Evolutionary conservation across 2,797 vertebrate species (phyloP).

Genomic region (Percopsis omiscomaycus): DNA sequence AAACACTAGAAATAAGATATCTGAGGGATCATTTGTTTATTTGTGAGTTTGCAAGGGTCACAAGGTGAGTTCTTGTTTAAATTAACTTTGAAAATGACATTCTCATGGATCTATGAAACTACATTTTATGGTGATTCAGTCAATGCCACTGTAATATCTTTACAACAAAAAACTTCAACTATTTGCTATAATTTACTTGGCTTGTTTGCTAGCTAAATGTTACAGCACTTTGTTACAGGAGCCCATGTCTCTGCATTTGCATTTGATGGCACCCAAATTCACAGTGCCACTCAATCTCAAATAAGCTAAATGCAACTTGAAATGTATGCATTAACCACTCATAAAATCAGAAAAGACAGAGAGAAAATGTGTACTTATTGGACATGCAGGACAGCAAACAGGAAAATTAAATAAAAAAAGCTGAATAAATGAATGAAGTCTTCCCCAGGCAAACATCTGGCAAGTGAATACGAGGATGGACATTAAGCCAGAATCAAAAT

Average conservation of each 20-base stretch:
- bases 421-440: constrained; percentile 47
- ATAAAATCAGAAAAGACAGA: neutral
- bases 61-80: constrained; percentile 45
- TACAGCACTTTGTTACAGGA: too few species aligned
- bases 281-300: too few species aligned
- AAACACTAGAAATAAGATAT: constrained; percentile 58
- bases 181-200: too few species aligned
- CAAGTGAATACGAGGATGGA: constrained; percentile 52
- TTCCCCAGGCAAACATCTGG: constrained; percentile 60
- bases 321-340: constrained; percentile 1
- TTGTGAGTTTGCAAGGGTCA: constrained; percentile 44
- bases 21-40: constrained; percentile 56
- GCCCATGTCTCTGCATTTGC: too few species aligned
- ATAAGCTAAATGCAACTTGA: too few species aligned
- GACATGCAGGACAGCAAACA: neutral
- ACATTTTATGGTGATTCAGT: constrained; percentile 43
- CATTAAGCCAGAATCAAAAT: constrained; percentile 53
- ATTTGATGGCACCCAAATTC: too few species aligned
- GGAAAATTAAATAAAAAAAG: neutral
- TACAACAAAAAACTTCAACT: constrained; percentile 3
- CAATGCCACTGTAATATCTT: constrained; percentile 62
- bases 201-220: too few species aligned
- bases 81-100: constrained; percentile 48
- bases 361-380: neutral
- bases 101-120: constrained; percentile 17